Evolutionary conservation across 2,888 invertebrate genomes (phyloP), one percentile per base, ranked within the genome.

Genomic region (Cosmia pyralina): DNA sequence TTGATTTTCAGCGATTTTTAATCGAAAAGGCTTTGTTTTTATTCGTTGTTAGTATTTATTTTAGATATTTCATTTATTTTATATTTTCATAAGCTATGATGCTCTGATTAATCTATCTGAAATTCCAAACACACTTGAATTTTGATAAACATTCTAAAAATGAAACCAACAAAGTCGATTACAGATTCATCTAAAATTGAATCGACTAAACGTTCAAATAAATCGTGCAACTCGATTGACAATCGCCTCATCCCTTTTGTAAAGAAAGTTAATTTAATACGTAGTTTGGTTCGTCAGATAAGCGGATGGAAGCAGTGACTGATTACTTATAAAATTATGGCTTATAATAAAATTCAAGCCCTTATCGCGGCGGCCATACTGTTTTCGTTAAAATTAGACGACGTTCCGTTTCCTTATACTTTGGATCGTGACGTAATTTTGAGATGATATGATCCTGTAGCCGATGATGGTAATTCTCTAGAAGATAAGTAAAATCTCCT

Each of bases 241-340:
- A 83, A 73, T 68, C 66, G 79, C 72, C 68, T 72, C 85, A 80
- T 83, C 84, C 69, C 75, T 75, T 75, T 76, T 82, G 75, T 77
- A 75, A 79, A 78, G 77, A 83, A 83, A 77, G 85, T 85, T 85
- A 85, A 87, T 85, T 85, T 87, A 85, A 87, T 85, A 77, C 83
- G 74, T 74, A 83, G 87, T 77, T 77, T 79, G 87, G 74, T 60
- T 73, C 55, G 41, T 55, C 50, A 74, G 85, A 85, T 85, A 85
- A 85, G 76, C 28, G 46, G 64, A 65, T 57, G 76, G 63, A 38
- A 72, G 82, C 77, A 79, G 55, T 85, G 86, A 85, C 81, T 87
- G 85, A 85, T 87, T 85, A 79, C 86, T 85, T 81, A 79, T 76
- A 75, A 84, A 75, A 87, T 80, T 80, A 77, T 79, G 74, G 77